Percentiles rank a stretch among this genome's conserved stretches.
Conservation (phyloP, 1,140 invertebrate species). For the Prorops nasuta region DNA sequence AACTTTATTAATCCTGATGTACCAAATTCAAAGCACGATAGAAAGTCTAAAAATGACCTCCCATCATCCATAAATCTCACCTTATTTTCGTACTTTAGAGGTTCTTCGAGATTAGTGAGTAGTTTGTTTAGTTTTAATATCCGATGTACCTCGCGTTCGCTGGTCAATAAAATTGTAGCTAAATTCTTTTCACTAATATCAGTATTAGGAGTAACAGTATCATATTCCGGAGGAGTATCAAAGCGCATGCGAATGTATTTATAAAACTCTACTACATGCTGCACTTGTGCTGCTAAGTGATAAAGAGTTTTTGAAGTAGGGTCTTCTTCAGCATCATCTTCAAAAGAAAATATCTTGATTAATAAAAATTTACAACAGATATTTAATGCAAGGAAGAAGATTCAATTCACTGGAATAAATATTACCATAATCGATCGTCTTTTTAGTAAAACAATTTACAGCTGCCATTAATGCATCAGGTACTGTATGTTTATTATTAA, state of each 20-base stretch:
- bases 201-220: conserved; percentile 34
- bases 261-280: conserved; percentile 51
- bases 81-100: conserved; percentile 26
- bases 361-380: too few relatives aligned
- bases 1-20: conserved; percentile 36
- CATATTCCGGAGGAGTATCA: conserved; percentile 44
- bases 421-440: conserved; percentile 31
- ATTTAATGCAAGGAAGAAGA: not conserved
- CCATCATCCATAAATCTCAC: conserved; percentile 51
- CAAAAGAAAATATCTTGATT: conserved; percentile 22
- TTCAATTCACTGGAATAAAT: not conserved
- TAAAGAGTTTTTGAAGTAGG: conserved; percentile 35
- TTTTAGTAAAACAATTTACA: conserved; percentile 53
- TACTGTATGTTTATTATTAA: conserved; percentile 62
- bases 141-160: conserved; percentile 40
- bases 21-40: conserved; percentile 62
- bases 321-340: conserved; percentile 42
- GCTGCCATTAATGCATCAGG: conserved; percentile 59
- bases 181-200: conserved; percentile 28
- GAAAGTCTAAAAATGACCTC: conserved; percentile 50
- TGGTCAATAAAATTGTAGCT: conserved; percentile 35
- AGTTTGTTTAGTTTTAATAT: conserved; percentile 40
- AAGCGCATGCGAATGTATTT: conserved; percentile 42
- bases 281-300: conserved; percentile 38
- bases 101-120: conserved; percentile 27